Evolutionary conservation across 2,797 vertebrate species (phyloP), one percentile per base, ranked within the genome.

Genomic region (Tenualosa ilisha): DNA sequence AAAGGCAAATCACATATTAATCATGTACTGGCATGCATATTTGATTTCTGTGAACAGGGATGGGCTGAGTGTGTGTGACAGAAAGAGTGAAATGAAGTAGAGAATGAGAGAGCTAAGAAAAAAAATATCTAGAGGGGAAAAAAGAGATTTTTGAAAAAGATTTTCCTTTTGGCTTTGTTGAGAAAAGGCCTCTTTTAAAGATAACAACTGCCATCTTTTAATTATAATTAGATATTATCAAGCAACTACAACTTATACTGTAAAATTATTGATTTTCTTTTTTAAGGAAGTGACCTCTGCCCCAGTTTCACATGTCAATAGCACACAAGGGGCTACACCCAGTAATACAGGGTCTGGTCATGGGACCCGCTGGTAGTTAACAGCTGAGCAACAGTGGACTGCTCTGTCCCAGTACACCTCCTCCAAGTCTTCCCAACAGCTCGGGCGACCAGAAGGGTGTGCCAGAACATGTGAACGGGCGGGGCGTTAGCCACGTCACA

Each of bases 381-480:
- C 13, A 17, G 31, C 37, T 15, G 31, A 75, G 13, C 13, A 75
- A 75, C 68, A 75, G 68, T 40, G 37, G 11, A 31, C 37, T 75
- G 31, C 37, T 75, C 68, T 75, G 68, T 75, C 31, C 68, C 31
- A 37, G 65, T 17, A 40, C 65, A 84, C 22, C 68, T 31, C 65
- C 50, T 50, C 75, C 1, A 43, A 54, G 75, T n/a, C 86, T 83
- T 84, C 82, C 81, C 84, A 51, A 82, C 54, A 61, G 46, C 83
- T 51, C 81, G 20, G 20, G 59, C 82, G 53, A 43, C 68, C 68
- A 20, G 68, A 75, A 91, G 93, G 88, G 90, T 82, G 92, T 89
- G 12, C 86, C 49, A 68, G 65, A 51, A 82, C 31, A 84, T 89
- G 24, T 89, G 26, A 88, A 93, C 93, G 94, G 94, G 95, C 92